phyloP scores from a whole-genome alignment of 1,140 invertebrate species.

The Marisa cornuarietis region DNA sequence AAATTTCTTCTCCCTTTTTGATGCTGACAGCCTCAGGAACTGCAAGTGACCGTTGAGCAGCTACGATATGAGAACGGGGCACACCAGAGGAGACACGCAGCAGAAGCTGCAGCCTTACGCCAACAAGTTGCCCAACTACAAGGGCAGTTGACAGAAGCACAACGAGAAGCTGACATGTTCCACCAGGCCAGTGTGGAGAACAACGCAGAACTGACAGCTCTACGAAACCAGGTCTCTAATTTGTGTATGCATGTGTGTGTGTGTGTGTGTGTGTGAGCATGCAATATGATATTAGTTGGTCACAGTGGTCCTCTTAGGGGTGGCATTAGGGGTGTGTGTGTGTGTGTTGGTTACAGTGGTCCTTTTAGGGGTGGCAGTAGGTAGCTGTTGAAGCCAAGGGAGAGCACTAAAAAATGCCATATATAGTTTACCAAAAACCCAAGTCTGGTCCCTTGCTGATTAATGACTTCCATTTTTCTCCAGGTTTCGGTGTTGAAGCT shows the following conservation, averaged over 20 bases:
- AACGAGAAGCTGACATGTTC: conserved; percentile 65
- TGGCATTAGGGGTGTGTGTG: not conserved
- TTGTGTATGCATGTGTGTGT: conserved; percentile 1
- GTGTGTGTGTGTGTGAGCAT: not conserved
- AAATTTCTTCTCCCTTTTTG: not conserved
- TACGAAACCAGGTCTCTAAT: conserved; percentile 55
- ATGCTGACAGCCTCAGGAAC: conserved; percentile 51
- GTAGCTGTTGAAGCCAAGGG: too few relatives aligned
- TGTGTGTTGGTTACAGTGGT: too few relatives aligned
- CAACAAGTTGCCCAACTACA: conserved; percentile 57
- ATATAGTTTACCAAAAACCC: too few relatives aligned
- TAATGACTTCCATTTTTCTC: conserved; percentile 22
- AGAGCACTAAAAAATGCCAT: too few relatives aligned
- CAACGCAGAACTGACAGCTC: conserved; percentile 59
- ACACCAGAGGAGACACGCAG: conserved; percentile 44
- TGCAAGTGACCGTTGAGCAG: conserved; percentile 62
- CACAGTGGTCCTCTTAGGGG: too few relatives aligned
- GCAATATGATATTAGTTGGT: too few relatives aligned
- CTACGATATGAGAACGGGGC: conserved; percentile 60
- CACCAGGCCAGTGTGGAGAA: conserved; percentile 59
- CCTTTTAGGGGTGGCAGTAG: too few relatives aligned
- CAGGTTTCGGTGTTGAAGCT: conserved; percentile 60
- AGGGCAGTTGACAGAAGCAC: conserved; percentile 57
- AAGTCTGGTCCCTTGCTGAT: too few relatives aligned
- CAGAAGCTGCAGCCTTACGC: conserved; percentile 52